Evolutionary conservation across 2,113 vertebrate genomes (phyloP).

Genomic region (Haemorhous mexicanus): DNA sequence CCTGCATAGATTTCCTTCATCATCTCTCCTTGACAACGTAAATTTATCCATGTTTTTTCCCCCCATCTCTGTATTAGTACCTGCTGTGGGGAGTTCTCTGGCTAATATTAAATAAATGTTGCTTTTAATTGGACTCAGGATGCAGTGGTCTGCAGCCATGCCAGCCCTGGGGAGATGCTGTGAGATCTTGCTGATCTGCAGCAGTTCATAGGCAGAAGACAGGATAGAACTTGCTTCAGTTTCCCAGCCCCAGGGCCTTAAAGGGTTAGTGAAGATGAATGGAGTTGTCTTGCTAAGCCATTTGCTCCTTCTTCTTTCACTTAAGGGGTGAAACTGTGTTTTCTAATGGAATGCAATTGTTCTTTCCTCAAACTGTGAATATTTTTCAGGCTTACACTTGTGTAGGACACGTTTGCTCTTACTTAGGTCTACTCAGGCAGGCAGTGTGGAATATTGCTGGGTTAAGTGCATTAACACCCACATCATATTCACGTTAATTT

Average conservation of each 20-base stretch:
- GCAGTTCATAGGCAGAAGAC: neutral
- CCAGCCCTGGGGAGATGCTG: neutral
- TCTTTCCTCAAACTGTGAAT: neutral
- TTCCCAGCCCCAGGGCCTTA: neutral
- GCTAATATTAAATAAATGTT: neutral
- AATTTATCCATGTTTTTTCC: neutral
- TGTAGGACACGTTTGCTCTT: neutral
- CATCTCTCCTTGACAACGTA: neutral
- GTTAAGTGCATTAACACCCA: neutral
- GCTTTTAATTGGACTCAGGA: neutral
- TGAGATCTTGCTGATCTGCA: neutral
- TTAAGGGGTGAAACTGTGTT: neutral
- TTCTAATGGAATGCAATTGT: neutral
- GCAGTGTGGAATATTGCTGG: neutral
- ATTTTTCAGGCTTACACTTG: neutral
- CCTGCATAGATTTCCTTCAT: neutral
- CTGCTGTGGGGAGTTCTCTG: neutral
- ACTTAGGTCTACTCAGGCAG: neutral
- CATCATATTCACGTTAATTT: neutral
- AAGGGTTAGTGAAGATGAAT: neutral
- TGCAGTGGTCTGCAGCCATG: neutral
- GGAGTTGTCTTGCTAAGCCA: neutral
- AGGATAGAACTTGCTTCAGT: neutral
- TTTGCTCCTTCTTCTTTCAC: neutral
- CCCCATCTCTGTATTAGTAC: neutral